A percentile compares a stretch with the other conserved stretches of the same genome.
phyloP scores from a whole-genome alignment of 2,888 invertebrate genomes.

The Pelosia muscerda region DNA sequence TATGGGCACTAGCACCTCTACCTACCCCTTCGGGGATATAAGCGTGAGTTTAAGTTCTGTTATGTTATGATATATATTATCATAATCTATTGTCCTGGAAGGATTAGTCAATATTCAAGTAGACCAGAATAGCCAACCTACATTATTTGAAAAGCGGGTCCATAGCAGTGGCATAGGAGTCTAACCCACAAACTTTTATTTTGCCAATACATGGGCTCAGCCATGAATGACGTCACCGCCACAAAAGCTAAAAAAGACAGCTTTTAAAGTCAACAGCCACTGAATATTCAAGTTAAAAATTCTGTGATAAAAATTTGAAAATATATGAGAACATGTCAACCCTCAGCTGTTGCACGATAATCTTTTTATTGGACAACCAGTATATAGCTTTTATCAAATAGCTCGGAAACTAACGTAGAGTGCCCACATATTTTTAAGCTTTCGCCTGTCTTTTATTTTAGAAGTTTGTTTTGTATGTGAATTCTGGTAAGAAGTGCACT shows the following conservation, averaged over 20 bases:
- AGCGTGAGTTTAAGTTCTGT: too few relatives aligned
- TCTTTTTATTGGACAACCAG: slow-evolving; percentile 31
- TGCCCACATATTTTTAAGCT: background rate
- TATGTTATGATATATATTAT: too few relatives aligned
- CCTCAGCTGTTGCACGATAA: slow-evolving; percentile 18
- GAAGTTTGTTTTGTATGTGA: background rate
- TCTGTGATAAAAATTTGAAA: slow-evolving; percentile 16
- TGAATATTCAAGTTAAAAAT: slow-evolving; percentile 17
- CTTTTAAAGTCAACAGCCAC: background rate
- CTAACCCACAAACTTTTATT: background rate
- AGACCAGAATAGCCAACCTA: too few relatives aligned
- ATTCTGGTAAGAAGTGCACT: background rate
- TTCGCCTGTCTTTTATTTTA: background rate
- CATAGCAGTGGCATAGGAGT: background rate
- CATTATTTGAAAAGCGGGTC: background rate
- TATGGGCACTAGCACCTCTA: too few relatives aligned
- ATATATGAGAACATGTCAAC: background rate
- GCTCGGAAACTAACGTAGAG: slow-evolving; percentile 15
- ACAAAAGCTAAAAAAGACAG: background rate
- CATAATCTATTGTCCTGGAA: too few relatives aligned
- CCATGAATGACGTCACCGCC: background rate
- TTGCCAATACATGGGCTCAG: background rate
- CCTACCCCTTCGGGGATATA: too few relatives aligned
- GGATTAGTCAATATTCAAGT: too few relatives aligned
- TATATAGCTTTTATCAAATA: slow-evolving; percentile 30